A percentile compares a stretch with the other conserved stretches of the same genome.
phyloP scores from a whole-genome alignment of 1,140 invertebrate species.

The Cyclina sinensis region DNA sequence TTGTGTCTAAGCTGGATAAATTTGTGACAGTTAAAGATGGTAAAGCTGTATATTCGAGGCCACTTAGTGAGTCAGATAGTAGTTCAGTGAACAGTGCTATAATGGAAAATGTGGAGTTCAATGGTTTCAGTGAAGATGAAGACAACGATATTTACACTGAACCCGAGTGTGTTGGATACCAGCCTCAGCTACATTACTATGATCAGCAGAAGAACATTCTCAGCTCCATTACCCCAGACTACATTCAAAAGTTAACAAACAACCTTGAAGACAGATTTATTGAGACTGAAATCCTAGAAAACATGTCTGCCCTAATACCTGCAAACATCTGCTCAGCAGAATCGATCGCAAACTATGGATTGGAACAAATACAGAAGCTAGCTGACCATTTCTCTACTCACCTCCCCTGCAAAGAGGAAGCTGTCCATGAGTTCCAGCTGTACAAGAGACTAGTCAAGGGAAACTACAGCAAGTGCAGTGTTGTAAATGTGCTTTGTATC shows the following conservation, averaged over 20 bases:
- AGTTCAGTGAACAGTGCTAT: too few relatives aligned
- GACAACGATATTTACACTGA: background rate
- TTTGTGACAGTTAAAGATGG: background rate
- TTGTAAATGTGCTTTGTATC: background rate
- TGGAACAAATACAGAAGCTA: background rate
- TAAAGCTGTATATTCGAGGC: background rate
- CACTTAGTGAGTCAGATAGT: too few relatives aligned
- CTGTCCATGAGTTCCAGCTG: background rate
- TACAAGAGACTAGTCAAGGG: conserved; percentile 20
- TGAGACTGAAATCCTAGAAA: background rate
- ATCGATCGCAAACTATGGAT: conserved; percentile 1
- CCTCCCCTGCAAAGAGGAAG: background rate
- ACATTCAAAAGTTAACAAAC: background rate
- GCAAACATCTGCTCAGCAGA: background rate
- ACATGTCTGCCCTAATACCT: conserved; percentile 26
- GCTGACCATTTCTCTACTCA: background rate
- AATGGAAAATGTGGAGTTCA: too few relatives aligned
- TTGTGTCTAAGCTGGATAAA: background rate
- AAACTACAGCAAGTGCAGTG: background rate
- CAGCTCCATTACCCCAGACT: background rate
- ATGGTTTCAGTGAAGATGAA: background rate
- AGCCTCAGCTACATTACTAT: conserved; percentile 13
- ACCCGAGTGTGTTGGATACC: background rate
- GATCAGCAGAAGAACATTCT: background rate
- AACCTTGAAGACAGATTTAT: conserved; percentile 19